Evolutionary conservation across 2,797 vertebrate genomes (phyloP), one percentile per base, ranked within the genome.

Genomic region (Acrossocheilus wenchowensis): DNA sequence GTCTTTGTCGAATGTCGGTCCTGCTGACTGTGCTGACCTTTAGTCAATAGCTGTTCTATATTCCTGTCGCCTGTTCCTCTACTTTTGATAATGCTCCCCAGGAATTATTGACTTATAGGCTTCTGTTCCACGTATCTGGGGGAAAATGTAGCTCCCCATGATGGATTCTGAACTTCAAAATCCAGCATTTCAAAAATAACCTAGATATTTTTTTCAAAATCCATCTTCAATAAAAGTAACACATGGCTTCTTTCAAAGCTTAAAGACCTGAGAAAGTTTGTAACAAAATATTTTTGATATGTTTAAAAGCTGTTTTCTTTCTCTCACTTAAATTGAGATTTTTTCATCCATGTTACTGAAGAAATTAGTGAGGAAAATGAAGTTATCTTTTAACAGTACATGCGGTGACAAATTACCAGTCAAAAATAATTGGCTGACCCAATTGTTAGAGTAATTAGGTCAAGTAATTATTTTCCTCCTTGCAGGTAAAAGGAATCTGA

Each of bases 21-120:
- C 48, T 85, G 23, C 48, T 45, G 48, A 43, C 50, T 71, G 74
- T 15, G 17, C 23, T 85, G 83, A 85, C 83, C 74, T 85, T 85
- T 85, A 69, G 48, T 85, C 23, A 36, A 77, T 62, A 82, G 48
- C n/a, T 79, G 23, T 73, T 84, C 43, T 50, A 66, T 54, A 83
- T 64, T 83, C 54, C 54, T 34, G 19, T 71, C n/a, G 4, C 64
- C 30, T 73, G 84, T 64, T 73, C 41, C 26, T 86, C 73, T 30
- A 66, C 54, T 78, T 73, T 52, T 66, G 64, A 85, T 85, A 54
- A 45, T 71, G 78, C 72, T 78, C 82, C 43, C 15, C 72, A 48
- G 72, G 82, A 82, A 15, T 80, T 87, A 77, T 80, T 34, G 77
- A 83, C 69, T 81, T 80, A 43, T 69, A 11, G 17, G 36, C 43